Evolutionary conservation across 2,888 invertebrate genomes (phyloP).

Genomic region (Helobdella robusta): DNA sequence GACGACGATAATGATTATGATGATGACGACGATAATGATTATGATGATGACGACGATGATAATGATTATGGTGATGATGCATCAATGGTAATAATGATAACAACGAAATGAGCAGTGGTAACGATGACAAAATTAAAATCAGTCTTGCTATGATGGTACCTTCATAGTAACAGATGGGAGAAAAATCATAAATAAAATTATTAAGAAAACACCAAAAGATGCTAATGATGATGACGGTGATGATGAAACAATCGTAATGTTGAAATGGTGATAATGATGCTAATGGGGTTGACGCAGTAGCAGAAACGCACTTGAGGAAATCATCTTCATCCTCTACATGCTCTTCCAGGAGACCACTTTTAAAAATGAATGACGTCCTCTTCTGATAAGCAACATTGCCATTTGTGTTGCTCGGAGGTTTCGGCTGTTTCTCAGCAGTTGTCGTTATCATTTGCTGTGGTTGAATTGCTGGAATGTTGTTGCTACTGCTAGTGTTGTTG

Average conservation of each 20-base stretch:
- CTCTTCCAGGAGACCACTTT: conserved; percentile 20
- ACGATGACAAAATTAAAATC: too few species aligned
- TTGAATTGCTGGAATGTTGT: background rate
- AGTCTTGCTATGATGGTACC: too few species aligned
- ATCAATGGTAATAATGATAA: too few species aligned
- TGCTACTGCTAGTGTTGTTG: background rate
- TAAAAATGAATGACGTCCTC: conserved; percentile 9
- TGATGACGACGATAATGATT: too few species aligned
- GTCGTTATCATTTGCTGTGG: background rate
- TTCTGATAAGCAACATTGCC: too few species aligned
- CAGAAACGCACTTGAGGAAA: background rate
- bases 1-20: too few species aligned
- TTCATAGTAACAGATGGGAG: background rate
- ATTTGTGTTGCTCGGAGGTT: too few species aligned
- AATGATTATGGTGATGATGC: too few species aligned
- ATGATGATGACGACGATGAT: too few species aligned
- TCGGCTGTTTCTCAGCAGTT: background rate
- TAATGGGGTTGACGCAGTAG: conserved; percentile 11
- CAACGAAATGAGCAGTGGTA: too few species aligned
- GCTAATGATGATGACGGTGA: background rate
- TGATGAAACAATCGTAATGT: background rate
- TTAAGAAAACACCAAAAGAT: background rate
- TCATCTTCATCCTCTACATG: conserved; percentile 12
- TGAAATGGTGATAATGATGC: conserved; percentile 8
- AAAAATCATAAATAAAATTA: background rate